Evolutionary conservation across 2,888 invertebrate species (phyloP).

Genomic region (Altica lythri): DNA sequence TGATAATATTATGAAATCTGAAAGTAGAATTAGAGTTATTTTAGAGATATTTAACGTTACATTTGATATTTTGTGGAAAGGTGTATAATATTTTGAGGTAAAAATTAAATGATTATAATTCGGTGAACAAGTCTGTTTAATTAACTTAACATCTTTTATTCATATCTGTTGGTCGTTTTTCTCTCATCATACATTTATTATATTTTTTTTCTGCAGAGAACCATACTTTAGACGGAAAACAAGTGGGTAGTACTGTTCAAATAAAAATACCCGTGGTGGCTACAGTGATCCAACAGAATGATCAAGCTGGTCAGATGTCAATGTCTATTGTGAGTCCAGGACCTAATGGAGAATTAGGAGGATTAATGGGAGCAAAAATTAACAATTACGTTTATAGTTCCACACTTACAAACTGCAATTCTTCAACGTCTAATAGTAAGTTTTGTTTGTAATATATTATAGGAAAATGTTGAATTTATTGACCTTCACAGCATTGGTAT

Average conservation of each 20-base stretch:
- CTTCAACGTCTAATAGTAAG: slow-evolving; percentile 15
- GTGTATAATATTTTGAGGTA: too few species aligned
- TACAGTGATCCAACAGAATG: slow-evolving; percentile 54
- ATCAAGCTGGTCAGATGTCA: slow-evolving; percentile 49
- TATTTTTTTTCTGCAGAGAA: too few species aligned
- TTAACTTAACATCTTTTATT: too few species aligned
- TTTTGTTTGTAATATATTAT: background rate
- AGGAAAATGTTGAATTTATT: background rate
- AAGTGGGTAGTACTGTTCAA: slow-evolving; percentile 51
- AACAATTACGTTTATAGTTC: slow-evolving; percentile 39
- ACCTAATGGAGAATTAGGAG: slow-evolving; percentile 42
- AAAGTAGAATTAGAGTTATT: background rate
- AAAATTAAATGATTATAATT: too few species aligned
- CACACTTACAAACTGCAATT: slow-evolving; percentile 28
- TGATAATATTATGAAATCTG: background rate
- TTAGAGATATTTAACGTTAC: background rate
- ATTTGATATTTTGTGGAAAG: too few species aligned
- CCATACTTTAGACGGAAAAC: slow-evolving; percentile 33
- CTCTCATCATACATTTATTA: too few species aligned
- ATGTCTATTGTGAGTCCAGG: slow-evolving; percentile 55
- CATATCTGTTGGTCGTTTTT: too few species aligned
- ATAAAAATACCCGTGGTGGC: slow-evolving; percentile 57
- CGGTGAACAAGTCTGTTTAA: too few species aligned
- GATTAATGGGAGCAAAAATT: slow-evolving; percentile 22
- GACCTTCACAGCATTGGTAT: too few species aligned